Percentiles rank a stretch among this genome's conserved stretches.
phyloP scores from a whole-genome alignment of 2,113 vertebrate genomes.

The Sterrhoptilus dennistouni region DNA sequence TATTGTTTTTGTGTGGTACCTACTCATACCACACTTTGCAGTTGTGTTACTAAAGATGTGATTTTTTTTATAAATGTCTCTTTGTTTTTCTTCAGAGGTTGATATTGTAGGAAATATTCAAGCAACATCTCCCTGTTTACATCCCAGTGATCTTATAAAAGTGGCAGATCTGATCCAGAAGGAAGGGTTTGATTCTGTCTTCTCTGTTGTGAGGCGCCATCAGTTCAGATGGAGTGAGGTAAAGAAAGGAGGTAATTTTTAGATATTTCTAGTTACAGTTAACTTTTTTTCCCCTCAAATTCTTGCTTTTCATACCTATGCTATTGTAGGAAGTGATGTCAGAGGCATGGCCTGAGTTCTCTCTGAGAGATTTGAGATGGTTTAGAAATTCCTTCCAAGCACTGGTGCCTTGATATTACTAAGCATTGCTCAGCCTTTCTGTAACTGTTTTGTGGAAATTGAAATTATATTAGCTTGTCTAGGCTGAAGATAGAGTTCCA shows the following conservation, averaged over 20 bases:
- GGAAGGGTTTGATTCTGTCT: conserved; percentile 86
- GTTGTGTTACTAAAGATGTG: not conserved
- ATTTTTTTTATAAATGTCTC: not conserved
- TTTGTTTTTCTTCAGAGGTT: conserved; percentile 77
- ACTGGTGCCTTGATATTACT: not conserved
- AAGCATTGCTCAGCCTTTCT: not conserved
- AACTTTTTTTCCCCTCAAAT: not conserved
- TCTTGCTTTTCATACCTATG: not conserved
- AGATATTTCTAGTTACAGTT: not conserved
- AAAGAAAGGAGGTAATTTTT: conserved; percentile 79
- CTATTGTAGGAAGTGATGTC: not conserved
- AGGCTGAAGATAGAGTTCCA: not conserved
- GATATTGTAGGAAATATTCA: conserved; percentile 92
- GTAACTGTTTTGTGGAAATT: not conserved
- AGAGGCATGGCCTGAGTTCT: not conserved
- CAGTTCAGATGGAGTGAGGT: conserved; percentile 94
- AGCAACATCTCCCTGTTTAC: conserved; percentile 93
- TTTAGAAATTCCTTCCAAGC: not conserved
- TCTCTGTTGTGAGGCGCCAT: conserved; percentile 90
- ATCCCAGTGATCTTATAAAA: conserved; percentile 84
- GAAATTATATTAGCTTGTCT: not conserved
- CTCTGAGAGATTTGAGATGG: not conserved
- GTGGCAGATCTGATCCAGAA: conserved; percentile 84
- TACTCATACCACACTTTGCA: not conserved
- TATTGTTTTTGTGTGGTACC: not conserved